A percentile compares a stretch with the other conserved stretches of the same genome.
Conservation (phyloP, 2,888 invertebrate species). For the Pegoplata infirma region DNA sequence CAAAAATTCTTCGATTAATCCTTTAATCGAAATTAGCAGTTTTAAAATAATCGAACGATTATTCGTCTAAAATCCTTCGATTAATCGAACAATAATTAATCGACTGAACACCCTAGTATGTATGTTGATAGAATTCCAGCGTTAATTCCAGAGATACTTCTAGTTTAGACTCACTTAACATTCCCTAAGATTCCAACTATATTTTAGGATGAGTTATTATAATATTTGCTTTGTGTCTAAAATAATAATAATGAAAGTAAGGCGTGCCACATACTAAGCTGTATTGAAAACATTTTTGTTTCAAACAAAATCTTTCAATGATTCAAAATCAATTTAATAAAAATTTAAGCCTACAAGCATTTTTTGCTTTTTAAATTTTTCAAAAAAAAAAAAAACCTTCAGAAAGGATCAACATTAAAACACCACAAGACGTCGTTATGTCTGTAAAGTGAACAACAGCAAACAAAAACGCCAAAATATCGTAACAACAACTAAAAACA, state of each 20-base stretch:
- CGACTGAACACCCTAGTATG: too few relatives aligned
- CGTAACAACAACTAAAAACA: constrained; percentile 34
- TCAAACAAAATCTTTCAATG: constrained; percentile 40
- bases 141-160: too few relatives aligned
- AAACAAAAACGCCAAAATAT: constrained; percentile 42
- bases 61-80: too few relatives aligned
- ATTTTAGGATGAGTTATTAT: too few relatives aligned
- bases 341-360: constrained; percentile 37
- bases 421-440: constrained; percentile 59
- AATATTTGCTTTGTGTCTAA: too few relatives aligned
- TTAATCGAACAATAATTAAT: too few relatives aligned
- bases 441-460: constrained; percentile 28
- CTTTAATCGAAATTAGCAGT: too few relatives aligned
- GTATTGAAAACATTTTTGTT: background rate
- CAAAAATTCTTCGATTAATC: too few relatives aligned
- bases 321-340: constrained; percentile 53
- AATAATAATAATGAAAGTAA: background rate
- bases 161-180: too few relatives aligned
- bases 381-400: constrained; percentile 4
- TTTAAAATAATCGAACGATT: too few relatives aligned
- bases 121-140: too few relatives aligned
- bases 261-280: background rate
- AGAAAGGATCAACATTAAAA: constrained; percentile 46
- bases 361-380: constrained; percentile 25
- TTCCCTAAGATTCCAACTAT: too few relatives aligned